Conservation (phyloP, 2,888 invertebrate species). For the Dioctria linearis region DNA sequence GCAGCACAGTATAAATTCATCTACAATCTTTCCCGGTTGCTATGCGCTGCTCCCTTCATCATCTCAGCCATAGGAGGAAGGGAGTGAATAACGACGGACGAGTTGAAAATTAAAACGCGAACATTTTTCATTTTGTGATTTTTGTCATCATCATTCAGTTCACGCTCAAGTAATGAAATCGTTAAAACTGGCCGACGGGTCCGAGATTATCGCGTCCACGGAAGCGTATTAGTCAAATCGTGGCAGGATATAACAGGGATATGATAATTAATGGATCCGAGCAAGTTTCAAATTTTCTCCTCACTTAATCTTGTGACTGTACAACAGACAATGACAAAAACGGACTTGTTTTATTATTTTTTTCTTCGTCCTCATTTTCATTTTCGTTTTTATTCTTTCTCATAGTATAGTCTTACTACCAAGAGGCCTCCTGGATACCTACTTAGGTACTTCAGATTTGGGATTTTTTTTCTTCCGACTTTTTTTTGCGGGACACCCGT, state of each 20-base stretch:
- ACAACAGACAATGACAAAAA: slow-evolving; percentile 39
- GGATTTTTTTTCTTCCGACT: slow-evolving; percentile 16
- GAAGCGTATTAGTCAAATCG: slow-evolving; percentile 52
- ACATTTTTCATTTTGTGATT: slow-evolving; percentile 50
- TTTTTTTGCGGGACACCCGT: not conserved
- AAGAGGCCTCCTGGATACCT: slow-evolving; percentile 2
- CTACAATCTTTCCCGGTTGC: no score
- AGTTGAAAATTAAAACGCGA: slow-evolving; percentile 49
- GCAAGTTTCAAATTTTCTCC: slow-evolving; percentile 52
- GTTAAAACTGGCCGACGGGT: slow-evolving; percentile 46
- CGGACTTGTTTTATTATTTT: slow-evolving; percentile 2
- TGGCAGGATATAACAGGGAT: slow-evolving; percentile 50
- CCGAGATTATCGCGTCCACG: slow-evolving; percentile 49
- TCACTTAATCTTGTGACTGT: slow-evolving; percentile 51
- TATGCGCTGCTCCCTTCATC: not conserved
- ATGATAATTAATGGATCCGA: slow-evolving; percentile 47
- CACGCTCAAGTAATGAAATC: slow-evolving; percentile 51
- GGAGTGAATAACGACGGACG: slow-evolving; percentile 16
- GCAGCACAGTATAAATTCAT: no score
- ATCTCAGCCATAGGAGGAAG: not conserved
- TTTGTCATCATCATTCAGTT: slow-evolving; percentile 45
- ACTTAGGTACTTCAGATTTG: slow-evolving; percentile 23
- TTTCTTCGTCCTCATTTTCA: not conserved
- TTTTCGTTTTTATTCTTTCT: slow-evolving; percentile 10
- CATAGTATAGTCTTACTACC: slow-evolving; percentile 2